A percentile compares a stretch with the other conserved stretches of the same genome.
These are phyloP conservation scores for Ptychoptera contaminata DNA, from an alignment of 2,888 invertebrate genomes.

Conservation along the genomic window DNA sequence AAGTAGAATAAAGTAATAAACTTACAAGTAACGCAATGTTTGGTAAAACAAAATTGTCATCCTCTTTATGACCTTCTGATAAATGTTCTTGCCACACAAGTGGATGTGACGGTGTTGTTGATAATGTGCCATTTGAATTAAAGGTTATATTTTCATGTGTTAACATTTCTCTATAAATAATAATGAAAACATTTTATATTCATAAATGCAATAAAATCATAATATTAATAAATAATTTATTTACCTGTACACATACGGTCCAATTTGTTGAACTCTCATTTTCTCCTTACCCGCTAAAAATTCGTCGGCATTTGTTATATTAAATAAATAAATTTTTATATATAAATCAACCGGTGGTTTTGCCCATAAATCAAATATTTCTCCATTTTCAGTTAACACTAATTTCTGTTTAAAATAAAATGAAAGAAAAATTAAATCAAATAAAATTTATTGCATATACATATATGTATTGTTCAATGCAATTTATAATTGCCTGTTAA, in stretches of 20 bases:
- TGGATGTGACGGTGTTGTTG: conserved; percentile 54
- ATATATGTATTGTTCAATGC: neutral
- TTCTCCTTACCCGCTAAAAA: conserved; percentile 58
- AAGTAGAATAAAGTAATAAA: conserved; percentile 6
- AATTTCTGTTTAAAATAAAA: conserved; percentile 45
- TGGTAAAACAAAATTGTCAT: conserved; percentile 58
- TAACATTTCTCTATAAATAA: conserved; percentile 44
- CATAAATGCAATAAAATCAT: neutral
- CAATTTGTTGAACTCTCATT: conserved; percentile 57
- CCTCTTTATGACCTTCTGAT: conserved; percentile 56
- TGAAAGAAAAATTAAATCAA: conserved; percentile 1
- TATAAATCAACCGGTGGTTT: conserved; percentile 66
- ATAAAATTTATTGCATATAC: neutral
- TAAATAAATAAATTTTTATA: conserved; percentile 63
- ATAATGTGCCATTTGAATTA: conserved; percentile 59
- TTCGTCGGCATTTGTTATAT: conserved; percentile 66
- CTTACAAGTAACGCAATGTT: conserved; percentile 78
- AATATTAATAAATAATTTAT: conserved; percentile 15
- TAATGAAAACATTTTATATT: neutral
- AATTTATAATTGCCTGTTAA: neutral
- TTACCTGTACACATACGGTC: conserved; percentile 82
- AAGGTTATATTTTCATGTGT: conserved; percentile 55
- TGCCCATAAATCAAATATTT: conserved; percentile 70
- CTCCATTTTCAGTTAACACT: conserved; percentile 53
- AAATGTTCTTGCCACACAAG: conserved; percentile 59